These are phyloP conservation scores for Brachymystax lenok DNA, from an alignment of 2,797 vertebrate species.

Conservation along the genomic window DNA sequence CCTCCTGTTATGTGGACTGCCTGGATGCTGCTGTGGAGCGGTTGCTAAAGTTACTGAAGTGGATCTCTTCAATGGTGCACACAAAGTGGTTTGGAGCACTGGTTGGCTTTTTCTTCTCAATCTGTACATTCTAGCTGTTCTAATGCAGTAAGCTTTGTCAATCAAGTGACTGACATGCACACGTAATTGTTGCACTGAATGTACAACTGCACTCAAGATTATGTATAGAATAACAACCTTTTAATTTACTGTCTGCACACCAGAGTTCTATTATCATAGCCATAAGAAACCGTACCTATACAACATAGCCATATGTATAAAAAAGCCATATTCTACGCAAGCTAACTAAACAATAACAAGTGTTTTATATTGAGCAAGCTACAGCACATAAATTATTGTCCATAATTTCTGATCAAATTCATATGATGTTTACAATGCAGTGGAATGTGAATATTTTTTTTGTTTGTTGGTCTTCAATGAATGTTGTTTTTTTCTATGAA, in stretches of 20 bases:
- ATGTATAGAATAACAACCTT: constrained; percentile 9
- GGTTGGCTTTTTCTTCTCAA: constrained; percentile 53
- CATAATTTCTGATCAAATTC: constrained; percentile 49
- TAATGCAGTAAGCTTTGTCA: constrained; percentile 57
- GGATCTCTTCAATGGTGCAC: not conserved
- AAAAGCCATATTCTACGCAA: constrained; percentile 44
- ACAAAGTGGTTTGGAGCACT: constrained; percentile 59
- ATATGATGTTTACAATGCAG: constrained; percentile 35
- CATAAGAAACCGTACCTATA: not conserved
- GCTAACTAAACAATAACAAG: constrained; percentile 60
- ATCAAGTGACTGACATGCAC: constrained; percentile 59
- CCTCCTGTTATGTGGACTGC: constrained; percentile 64
- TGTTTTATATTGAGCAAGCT: constrained; percentile 50
- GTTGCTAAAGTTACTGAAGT: constrained; percentile 49
- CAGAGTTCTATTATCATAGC: constrained; percentile 34
- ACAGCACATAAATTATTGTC: constrained; percentile 58
- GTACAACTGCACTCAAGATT: constrained; percentile 50
- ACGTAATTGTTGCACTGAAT: constrained; percentile 44
- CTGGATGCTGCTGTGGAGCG: constrained; percentile 37
- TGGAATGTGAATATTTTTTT: not conserved
- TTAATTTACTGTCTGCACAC: constrained; percentile 33
- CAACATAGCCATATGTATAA: constrained; percentile 43
- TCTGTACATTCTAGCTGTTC: constrained; percentile 39
- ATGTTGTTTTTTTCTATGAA: not conserved
- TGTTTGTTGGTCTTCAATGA: not conserved